Conservation (phyloP, 2,113 vertebrate genomes). For the Lepisosteus oculatus region DNA sequence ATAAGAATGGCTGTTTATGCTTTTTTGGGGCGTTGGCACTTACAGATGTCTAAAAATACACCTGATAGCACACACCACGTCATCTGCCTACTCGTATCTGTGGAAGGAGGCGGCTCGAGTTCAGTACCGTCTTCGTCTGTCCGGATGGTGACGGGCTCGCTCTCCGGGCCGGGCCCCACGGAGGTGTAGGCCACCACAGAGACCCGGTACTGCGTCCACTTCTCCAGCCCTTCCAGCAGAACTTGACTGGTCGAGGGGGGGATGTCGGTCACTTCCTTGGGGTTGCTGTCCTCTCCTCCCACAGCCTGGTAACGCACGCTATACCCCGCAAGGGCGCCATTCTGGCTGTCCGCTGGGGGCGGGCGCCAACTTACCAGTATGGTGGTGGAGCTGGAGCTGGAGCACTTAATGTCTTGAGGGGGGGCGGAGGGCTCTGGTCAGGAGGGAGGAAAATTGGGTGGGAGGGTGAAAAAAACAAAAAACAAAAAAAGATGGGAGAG, state of each 20-base stretch:
- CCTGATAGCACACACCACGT: too few species aligned
- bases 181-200: conserved; percentile 82
- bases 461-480: conserved; percentile 57
- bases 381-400: conserved; percentile 91
- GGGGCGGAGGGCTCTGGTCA: conserved; percentile 95
- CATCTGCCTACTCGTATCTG: too few species aligned
- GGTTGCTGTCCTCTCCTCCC: conserved; percentile 73
- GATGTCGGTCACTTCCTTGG: conserved; percentile 76
- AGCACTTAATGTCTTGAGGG: conserved; percentile 96
- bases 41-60: too few species aligned
- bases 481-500: conserved; percentile 91
- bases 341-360: conserved; percentile 86
- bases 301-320: conserved; percentile 86
- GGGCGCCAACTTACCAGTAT: conserved; percentile 98
- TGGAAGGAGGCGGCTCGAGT: too few species aligned
- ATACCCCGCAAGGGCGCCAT: conserved; percentile 90
- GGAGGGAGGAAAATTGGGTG: conserved; percentile 55
- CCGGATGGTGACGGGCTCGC: conserved; percentile 81
- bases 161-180: conserved; percentile 88
- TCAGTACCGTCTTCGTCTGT: conserved; percentile 92
- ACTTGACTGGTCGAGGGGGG: conserved; percentile 76
- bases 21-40: too few species aligned
- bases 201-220: conserved; percentile 93
- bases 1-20: too few species aligned
- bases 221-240: conserved; percentile 87